A percentile compares a stretch with the other conserved stretches of the same genome.
Conservation (phyloP, 2,888 invertebrate species). For the Antheraea assamensis region DNA sequence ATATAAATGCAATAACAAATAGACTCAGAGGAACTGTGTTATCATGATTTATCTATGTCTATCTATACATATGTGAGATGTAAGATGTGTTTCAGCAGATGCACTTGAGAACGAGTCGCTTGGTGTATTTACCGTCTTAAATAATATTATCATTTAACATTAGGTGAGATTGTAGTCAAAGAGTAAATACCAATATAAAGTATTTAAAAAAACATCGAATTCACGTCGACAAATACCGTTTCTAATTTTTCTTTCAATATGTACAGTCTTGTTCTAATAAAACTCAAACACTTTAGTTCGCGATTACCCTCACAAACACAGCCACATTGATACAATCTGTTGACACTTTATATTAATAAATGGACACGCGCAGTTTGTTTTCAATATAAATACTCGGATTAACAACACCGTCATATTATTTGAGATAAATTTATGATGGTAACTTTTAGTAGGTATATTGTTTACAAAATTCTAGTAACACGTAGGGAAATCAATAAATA, state of each 20-base stretch:
- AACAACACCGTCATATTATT: background rate
- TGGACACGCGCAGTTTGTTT: slow-evolving; percentile 62
- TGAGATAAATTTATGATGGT: background rate
- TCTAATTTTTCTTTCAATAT: background rate
- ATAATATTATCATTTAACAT: too few species aligned
- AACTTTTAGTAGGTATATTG: background rate
- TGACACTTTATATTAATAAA: slow-evolving; percentile 67
- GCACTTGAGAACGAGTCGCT: too few species aligned
- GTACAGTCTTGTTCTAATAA: slow-evolving; percentile 15
- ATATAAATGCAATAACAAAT: too few species aligned
- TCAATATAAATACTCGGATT: slow-evolving; percentile 49
- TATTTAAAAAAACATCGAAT: background rate
- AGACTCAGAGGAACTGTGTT: too few species aligned
- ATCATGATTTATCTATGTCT: too few species aligned
- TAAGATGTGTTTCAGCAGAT: too few species aligned
- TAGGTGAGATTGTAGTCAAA: too few species aligned
- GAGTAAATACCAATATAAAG: too few species aligned
- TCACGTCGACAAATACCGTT: background rate
- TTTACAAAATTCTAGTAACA: background rate
- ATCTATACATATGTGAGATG: too few species aligned
- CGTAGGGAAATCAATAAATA: too few species aligned
- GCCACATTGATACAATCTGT: slow-evolving; percentile 55
- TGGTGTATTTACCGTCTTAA: too few species aligned
- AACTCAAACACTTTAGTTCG: slow-evolving; percentile 32
- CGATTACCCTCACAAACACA: slow-evolving; percentile 59